Percentiles rank a stretch among this genome's conserved stretches.
These are phyloP conservation scores for Panagrolaimus sp. DNA, from an alignment of 1,140 invertebrate species.

Conservation along the genomic window DNA sequence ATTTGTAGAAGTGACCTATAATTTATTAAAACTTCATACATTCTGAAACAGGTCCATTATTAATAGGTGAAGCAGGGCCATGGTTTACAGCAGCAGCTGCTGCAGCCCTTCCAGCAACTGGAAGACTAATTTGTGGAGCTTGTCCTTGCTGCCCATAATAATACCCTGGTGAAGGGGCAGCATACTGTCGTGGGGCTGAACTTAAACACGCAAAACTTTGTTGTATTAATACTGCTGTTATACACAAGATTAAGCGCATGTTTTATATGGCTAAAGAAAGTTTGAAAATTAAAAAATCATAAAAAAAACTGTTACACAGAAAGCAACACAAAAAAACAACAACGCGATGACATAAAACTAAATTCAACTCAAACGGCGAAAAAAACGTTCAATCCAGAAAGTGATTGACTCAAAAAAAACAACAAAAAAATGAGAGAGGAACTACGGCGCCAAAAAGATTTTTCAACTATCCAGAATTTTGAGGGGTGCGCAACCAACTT, in stretches of 20 bases:
- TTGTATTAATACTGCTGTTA: slow-evolving; percentile 8
- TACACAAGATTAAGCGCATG: background rate
- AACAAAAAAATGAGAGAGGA: background rate
- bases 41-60: background rate
- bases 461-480: background rate
- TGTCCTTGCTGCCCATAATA: background rate
- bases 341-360: background rate
- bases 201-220: slow-evolving; percentile 4
- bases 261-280: background rate
- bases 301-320: background rate
- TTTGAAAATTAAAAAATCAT: background rate
- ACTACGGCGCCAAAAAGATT: background rate
- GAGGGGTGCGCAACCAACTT: background rate
- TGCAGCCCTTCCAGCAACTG: background rate
- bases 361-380: slow-evolving; percentile 1
- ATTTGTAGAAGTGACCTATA: background rate
- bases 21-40: background rate
- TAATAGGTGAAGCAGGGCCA: background rate
- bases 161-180: background rate
- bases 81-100: slow-evolving; percentile 4
- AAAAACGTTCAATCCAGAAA: background rate
- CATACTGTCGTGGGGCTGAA: background rate
- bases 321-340: slow-evolving; percentile 1
- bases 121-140: background rate
- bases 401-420: slow-evolving; percentile 16